These are phyloP conservation scores for Cydia fagiglandana DNA, from an alignment of 1,140 invertebrate species.

Conservation along the genomic window DNA sequence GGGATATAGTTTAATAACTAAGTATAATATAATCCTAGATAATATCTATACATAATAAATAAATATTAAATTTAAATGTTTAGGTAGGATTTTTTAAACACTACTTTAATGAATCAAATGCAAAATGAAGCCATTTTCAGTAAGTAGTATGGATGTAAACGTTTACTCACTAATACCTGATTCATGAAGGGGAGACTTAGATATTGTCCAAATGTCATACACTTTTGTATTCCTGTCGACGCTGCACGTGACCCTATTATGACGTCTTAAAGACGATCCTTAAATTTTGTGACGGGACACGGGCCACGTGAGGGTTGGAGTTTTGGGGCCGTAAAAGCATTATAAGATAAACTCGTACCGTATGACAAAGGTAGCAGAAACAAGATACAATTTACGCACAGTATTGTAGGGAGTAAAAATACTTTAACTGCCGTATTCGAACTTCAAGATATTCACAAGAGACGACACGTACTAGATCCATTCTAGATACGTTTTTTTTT, in stretches of 20 bases:
- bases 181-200: neutral
- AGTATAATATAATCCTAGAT: no score
- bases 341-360: neutral
- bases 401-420: no score
- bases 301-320: conserved; percentile 1
- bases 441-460: no score
- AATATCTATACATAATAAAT: no score
- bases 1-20: no score
- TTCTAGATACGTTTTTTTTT: no score
- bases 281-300: conserved; percentile 17
- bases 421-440: no score
- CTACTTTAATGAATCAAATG: no score
- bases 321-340: conserved; percentile 25
- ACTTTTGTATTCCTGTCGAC: conserved; percentile 24
- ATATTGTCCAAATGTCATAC: conserved; percentile 10
- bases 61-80: no score
- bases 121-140: neutral
- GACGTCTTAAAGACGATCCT: conserved; percentile 11
- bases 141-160: neutral
- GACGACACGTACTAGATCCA: no score
- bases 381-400: neutral
- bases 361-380: neutral
- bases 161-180: neutral
- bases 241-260: conserved; percentile 10
- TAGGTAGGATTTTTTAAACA: no score